Evolutionary conservation across 2,797 vertebrate genomes (phyloP), one percentile per base, ranked within the genome.

Genomic region (Psittacula echo): DNA sequence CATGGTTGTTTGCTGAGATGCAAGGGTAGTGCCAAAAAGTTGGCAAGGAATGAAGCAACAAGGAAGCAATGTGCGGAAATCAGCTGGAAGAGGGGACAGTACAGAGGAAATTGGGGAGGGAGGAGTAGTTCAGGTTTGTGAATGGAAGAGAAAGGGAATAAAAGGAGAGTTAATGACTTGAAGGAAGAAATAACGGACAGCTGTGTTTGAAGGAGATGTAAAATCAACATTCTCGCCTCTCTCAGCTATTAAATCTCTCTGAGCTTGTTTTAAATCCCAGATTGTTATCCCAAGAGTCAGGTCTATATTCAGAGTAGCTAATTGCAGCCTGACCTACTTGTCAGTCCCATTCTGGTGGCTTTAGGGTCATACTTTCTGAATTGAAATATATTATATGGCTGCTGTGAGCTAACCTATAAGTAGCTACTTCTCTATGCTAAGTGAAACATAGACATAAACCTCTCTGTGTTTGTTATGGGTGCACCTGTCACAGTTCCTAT

Each of bases 141-240:
- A 96, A 89, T 82, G 79, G 54, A 89, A 84, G 47, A 92, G 77
- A 94, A 84, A 79, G 81, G 79, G 34, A 73, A 88, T 91, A 94
- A 74, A 91, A 68, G 41, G 64, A 70, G 67, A 89, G 56, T 90
- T 90, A 76, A 95, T 92, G 77, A 95, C 90, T 94, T 79, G 83
- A 95, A 75, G 81, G 65, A 95, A 94, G 88, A 96, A 95, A 76
- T 80, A 95, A 95, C 7, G 3, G 89, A 30, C 91, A 95, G 90
- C 90, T 97, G 91, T 95, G 91, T 91, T 93, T 95, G 89, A 87
- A 87, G 94, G 76, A 90, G 92, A 85, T 51, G 70, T 83, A 90
- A 85, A 96, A 93, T 93, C 72, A 95, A 90, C 90, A 61, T 64
- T 85, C 70, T 92, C 0, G n/a, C 67, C 51, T 80, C 58, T 90